Evolutionary conservation across 1,140 invertebrate species (phyloP).

Genomic region (Mercenaria mercenaria): DNA sequence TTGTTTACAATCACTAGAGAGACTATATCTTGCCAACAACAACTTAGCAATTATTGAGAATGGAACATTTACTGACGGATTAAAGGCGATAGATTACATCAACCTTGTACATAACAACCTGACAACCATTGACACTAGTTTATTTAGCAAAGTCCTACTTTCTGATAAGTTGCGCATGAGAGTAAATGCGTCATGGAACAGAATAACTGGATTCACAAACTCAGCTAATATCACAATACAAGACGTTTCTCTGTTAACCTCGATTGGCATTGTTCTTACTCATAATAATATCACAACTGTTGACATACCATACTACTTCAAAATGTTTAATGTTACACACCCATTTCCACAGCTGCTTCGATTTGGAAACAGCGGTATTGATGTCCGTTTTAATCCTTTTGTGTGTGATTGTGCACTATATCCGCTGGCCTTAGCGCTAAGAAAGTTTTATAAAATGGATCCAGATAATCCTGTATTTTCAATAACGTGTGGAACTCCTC

Average conservation of each 20-base stretch:
- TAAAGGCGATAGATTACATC: too few species aligned
- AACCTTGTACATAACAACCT: not conserved
- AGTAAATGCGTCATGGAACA: not conserved
- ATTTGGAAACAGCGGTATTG: constrained; percentile 5
- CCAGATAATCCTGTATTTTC: too few species aligned
- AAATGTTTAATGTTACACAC: not conserved
- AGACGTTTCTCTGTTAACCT: not conserved
- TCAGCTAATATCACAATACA: not conserved
- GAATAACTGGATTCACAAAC: too few species aligned
- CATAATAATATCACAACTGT: not conserved
- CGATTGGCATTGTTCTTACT: too few species aligned
- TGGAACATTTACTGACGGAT: not conserved
- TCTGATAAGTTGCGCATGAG: not conserved
- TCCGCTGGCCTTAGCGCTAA: not conserved
- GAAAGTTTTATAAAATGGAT: not conserved
- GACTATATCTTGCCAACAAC: not conserved
- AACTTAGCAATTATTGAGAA: constrained; percentile 6
- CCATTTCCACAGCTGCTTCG: too few species aligned
- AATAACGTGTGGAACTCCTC: not conserved
- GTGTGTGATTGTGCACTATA: constrained; percentile 17
- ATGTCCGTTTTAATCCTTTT: constrained; percentile 27
- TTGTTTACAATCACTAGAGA: not conserved
- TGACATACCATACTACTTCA: not conserved
- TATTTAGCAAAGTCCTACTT: not conserved
- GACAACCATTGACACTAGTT: not conserved